Percentiles rank a stretch among this genome's conserved stretches.
Conservation (phyloP, 2,888 invertebrate genomes). For the Hipparchia semele region DNA sequence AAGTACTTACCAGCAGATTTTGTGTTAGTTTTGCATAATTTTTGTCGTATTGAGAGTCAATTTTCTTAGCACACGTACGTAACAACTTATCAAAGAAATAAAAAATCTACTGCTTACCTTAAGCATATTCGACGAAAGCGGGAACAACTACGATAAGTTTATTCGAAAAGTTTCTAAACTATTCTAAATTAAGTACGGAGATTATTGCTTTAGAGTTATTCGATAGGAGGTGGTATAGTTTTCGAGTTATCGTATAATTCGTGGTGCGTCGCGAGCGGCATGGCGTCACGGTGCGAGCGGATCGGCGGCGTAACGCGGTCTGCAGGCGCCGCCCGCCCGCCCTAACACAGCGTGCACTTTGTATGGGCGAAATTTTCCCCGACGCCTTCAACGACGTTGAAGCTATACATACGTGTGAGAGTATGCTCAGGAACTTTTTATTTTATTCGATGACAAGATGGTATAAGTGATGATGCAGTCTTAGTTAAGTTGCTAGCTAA, state of each 20-base stretch:
- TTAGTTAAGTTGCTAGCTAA: too few relatives aligned
- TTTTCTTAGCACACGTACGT: neutral
- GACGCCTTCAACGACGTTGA: neutral
- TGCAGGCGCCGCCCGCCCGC: slow-evolving; percentile 59
- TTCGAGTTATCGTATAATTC: slow-evolving; percentile 41
- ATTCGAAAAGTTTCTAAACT: slow-evolving; percentile 42
- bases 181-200: slow-evolving; percentile 29
- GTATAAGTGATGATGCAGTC: too few relatives aligned
- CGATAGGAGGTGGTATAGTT: slow-evolving; percentile 44
- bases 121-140: slow-evolving; percentile 48
- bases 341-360: slow-evolving; percentile 38
- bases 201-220: slow-evolving; percentile 48
- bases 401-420: neutral
- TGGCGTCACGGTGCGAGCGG: slow-evolving; percentile 51
- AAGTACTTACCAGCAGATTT: neutral
- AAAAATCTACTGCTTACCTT: slow-evolving; percentile 53
- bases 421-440: neutral
- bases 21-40: neutral
- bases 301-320: slow-evolving; percentile 63
- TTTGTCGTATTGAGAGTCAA: neutral
- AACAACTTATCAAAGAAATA: neutral
- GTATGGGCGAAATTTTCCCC: slow-evolving; percentile 18
- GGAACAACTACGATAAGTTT: slow-evolving; percentile 39
- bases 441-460: too few relatives aligned
- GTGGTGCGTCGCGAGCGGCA: slow-evolving; percentile 48